A percentile compares a stretch with the other conserved stretches of the same genome.
Evolutionary conservation across 2,888 invertebrate species (phyloP).

Genomic region (Protonemura montana): DNA sequence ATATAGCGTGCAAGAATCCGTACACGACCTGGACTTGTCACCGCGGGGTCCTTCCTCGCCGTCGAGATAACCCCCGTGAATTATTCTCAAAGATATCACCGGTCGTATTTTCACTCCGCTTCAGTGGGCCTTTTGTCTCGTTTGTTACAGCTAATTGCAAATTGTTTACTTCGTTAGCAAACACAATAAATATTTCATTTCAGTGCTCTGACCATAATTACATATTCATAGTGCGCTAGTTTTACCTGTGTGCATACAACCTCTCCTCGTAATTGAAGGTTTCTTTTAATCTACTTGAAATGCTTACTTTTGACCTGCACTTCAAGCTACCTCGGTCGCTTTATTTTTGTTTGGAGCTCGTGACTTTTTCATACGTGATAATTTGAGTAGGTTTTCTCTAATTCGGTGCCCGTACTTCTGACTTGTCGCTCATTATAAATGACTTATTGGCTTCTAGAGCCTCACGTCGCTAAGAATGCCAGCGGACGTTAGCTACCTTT

Average conservation of each 20-base stretch:
- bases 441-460: slow-evolving; percentile 19
- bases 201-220: not conserved
- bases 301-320: not conserved
- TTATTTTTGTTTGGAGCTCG: not conserved
- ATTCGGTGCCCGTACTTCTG: not conserved
- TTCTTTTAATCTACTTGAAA: not conserved
- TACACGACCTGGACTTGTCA: not conserved
- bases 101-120: not conserved
- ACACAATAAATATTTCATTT: not conserved
- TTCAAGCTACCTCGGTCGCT: not conserved
- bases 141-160: not conserved
- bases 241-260: not conserved
- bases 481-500: not conserved
- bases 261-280: not conserved
- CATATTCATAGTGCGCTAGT: not conserved
- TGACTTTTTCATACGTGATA: not conserved
- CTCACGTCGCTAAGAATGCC: not conserved
- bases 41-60: not conserved
- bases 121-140: not conserved
- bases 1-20: not conserved
- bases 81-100: not conserved
- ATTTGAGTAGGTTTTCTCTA: slow-evolving; percentile 12
- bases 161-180: not conserved
- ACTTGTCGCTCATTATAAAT: slow-evolving; percentile 23
- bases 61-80: not conserved